Base-by-base conservation (phyloP, 1,140 invertebrate genomes). In the Bilobella aurantiaca region DNA sequence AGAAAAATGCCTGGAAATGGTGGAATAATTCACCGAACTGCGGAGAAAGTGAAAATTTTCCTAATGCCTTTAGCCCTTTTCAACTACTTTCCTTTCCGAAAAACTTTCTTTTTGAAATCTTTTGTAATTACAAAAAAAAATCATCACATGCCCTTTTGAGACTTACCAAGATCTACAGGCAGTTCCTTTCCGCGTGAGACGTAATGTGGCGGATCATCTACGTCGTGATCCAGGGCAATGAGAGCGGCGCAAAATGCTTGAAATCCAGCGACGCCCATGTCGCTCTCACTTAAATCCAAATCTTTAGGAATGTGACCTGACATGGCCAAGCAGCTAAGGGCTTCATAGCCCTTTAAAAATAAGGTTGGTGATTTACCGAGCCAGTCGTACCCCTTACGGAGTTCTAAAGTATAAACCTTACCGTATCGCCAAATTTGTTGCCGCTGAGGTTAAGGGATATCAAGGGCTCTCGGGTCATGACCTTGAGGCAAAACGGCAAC, bases 231-330 rank as follows among this genome's bases (percentile, higher is more conserved):
- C 34, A 67, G 3, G 3, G 66, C 61, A 58, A 49, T 5, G 29
- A 47, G 53, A 1, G 66, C 61, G n/a, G 61, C 28, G 16, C 61
- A 59, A 46, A 67, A 42, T 25, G 56, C 28, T n/a, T 67, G 62
- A 53, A 58, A 63, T 30, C 56, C 61, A 31, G 27, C 57, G 1
- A 49, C 25, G 34, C 16, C 57, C 37, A 67, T 28, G 53, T 67
- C 66, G 18, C 53, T 63, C 37, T 67, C 66, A 16, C 61, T 34
- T 1, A 67, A 29, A 37, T 67, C 66, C 16, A 67, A 32, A 60
- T 67, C 58, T 0, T 1, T 14, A 3, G 66, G 66, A 49, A 49
- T 29, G 2, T 57, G 25, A 46, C 66, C 66, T 27, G 28, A 18
- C 34, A 67, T 18, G 28, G 59, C 56, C n/a, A 67, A 27, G 42